Evolutionary conservation across 23 tunicate genomes (phyloP).

Genomic region (Ciona savignyi): DNA sequence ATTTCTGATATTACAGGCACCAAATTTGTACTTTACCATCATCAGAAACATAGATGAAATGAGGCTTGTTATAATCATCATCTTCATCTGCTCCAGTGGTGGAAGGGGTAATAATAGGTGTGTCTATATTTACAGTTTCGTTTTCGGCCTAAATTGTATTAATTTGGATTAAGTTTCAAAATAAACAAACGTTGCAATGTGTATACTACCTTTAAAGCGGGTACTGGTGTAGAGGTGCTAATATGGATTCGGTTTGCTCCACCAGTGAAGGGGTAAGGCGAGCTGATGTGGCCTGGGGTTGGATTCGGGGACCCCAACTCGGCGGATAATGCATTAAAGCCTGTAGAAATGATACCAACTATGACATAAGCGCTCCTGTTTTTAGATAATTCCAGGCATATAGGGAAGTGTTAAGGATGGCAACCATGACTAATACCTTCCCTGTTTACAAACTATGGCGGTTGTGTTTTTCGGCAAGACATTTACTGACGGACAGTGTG

Average conservation of each 20-base stretch:
- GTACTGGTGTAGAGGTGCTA: background rate
- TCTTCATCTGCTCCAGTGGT: background rate
- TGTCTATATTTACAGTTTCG: background rate
- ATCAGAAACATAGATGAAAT: background rate
- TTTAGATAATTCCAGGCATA: too few relatives aligned
- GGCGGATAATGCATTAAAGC: slow-evolving; percentile 44
- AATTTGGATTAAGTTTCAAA: background rate
- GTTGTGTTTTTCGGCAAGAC: too few relatives aligned
- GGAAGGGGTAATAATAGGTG: background rate
- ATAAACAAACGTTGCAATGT: too few relatives aligned
- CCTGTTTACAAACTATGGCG: too few relatives aligned
- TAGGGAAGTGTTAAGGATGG: too few relatives aligned
- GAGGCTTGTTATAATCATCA: background rate
- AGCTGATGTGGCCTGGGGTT: slow-evolving; percentile 51
- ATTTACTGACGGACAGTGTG: too few relatives aligned
- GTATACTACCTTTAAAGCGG: background rate
- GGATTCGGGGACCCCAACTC: slow-evolving; percentile 78
- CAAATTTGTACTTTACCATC: too few relatives aligned
- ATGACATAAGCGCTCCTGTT: too few relatives aligned
- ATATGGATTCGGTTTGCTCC: background rate
- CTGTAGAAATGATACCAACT: slow-evolving; percentile 40
- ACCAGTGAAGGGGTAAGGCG: slow-evolving; percentile 17
- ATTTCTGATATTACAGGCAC: too few relatives aligned
- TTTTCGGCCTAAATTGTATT: background rate
- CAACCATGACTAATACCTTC: too few relatives aligned